Base-by-base conservation (phyloP, 1,140 invertebrate genomes). In the Hydropsyche tenuis region DNA sequence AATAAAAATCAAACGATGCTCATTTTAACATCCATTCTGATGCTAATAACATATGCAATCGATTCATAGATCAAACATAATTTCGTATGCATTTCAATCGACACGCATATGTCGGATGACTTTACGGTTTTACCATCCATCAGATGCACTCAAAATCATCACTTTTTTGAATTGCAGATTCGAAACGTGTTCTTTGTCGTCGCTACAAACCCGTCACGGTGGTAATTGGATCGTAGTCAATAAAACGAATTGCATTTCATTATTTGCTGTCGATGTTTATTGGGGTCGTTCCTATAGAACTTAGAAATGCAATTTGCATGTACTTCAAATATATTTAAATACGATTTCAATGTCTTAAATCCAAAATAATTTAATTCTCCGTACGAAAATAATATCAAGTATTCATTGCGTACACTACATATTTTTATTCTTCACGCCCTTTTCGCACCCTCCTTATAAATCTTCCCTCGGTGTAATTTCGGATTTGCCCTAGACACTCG, bases 221-320 rank as follows among this genome's bases (percentile, higher is more conserved):
- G 48, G 51, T 56, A 70, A 70, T 70, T 70, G 68, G 68, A 70
- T 70, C 18, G 22, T 46, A 70, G 68, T 70, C 68, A 70, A 70
- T 70, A 70, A 70, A 70, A 56, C 45, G 68, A 70, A 70, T 70
- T 70, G 68, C 45, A 70, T 70, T 70, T 70, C 48, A 70, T 70
- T 70, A 70, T 70, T 56, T 70, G 68, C 30, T 70, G 68, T 70
- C 56, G 68, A 70, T 70, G n/a, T n/a, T n/a, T n/a, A n/a, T n/a
- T n/a, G n/a, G n/a, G n/a, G n/a, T n/a, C n/a, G n/a, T n/a, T n/a
- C n/a, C n/a, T n/a, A n/a, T n/a, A n/a, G n/a, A n/a, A n/a, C n/a
- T n/a, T n/a, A n/a, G n/a, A n/a, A n/a, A n/a, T n/a, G n/a, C n/a
- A n/a, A n/a, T n/a, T n/a, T n/a, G n/a, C n/a, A n/a, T n/a, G n/a